Percentiles rank a stretch among this genome's conserved stretches.
Conservation (phyloP, 1,140 invertebrate species). For the Caenorhabditis remanei region DNA sequence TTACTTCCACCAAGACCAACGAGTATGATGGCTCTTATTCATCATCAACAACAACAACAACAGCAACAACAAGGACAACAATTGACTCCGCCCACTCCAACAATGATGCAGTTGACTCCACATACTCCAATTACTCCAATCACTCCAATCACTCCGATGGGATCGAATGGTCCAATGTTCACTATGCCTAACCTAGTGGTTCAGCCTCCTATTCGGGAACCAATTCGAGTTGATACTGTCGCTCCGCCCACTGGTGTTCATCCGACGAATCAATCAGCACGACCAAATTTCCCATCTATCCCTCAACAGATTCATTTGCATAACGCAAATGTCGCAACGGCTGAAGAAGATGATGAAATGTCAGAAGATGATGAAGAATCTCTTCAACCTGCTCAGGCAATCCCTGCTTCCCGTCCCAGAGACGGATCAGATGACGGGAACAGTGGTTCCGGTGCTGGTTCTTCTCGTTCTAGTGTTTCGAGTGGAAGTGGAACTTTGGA, state of each 20-base stretch:
- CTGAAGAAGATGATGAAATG: background rate
- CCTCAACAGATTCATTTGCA: background rate
- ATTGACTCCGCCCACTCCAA: slow-evolving; percentile 27
- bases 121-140: slow-evolving; percentile 3
- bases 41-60: background rate
- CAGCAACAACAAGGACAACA: background rate
- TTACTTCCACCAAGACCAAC: background rate
- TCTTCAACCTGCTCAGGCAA: background rate
- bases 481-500: slow-evolving; percentile 37
- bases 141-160: background rate
- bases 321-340: too few species aligned
- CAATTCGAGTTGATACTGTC: background rate
- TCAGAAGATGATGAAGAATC: slow-evolving; percentile 5
- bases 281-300: background rate
- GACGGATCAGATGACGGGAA: background rate
- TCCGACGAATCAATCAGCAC: background rate
- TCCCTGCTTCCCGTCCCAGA: background rate
- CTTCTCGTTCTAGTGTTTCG: slow-evolving; percentile 19
- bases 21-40: slow-evolving; percentile 20
- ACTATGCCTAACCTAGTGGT: background rate
- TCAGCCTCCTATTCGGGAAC: background rate
- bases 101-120: slow-evolving; percentile 18
- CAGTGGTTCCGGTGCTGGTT: background rate
- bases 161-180: background rate
- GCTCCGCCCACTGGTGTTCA: too few species aligned